Evolutionary conservation across 2,888 invertebrate genomes (phyloP), one percentile per base, ranked within the genome.

Genomic region (Drosophila subquinaria): DNA sequence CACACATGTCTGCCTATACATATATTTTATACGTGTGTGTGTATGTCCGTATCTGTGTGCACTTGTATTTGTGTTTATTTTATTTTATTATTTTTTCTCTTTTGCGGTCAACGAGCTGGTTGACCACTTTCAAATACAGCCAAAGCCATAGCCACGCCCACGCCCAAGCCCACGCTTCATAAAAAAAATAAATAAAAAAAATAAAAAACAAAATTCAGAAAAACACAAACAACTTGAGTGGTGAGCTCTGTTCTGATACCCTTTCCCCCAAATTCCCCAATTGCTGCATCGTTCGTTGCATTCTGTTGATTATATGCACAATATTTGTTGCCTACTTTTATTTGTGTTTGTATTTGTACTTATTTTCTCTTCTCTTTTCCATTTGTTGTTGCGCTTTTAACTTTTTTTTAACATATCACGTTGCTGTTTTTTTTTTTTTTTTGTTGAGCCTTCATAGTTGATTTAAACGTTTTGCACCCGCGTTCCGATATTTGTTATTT

Each of bases 61-160:
- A 78, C 80, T 55, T 55, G 59, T 68, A 57, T 68, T 64, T 76
- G 69, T 76, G 74, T 73, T 79, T 86, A 79, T 81, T 82, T 82
- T 80, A 73, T 81, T 81, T 80, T 82, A 77, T 81, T 83, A 77
- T 82, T 83, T 74, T 84, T 82, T 83, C 90, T 81, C 77, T 84
- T 84, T 88, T 91, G 91, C 69, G 91, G 91, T 91, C 81, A 88
- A 81, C 84, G 85, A 91, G 91, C 91, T 90, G 91, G 91, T 91
- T 90, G 91, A 91, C 91, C 91, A 91, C 91, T 91, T 89, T 85
- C 88, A 87, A 87, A 87, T 87, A 81, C 79, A 76, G 69, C 79
- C 73, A 74, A 79, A 73, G 73, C 70, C 68, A 64, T 40, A 48
- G 51, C 56, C 69, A 67, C 62, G 35, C 56, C 52, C 65, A 67